phyloP scores from a whole-genome alignment of 2,888 invertebrate genomes.

The Xylota segnis region DNA sequence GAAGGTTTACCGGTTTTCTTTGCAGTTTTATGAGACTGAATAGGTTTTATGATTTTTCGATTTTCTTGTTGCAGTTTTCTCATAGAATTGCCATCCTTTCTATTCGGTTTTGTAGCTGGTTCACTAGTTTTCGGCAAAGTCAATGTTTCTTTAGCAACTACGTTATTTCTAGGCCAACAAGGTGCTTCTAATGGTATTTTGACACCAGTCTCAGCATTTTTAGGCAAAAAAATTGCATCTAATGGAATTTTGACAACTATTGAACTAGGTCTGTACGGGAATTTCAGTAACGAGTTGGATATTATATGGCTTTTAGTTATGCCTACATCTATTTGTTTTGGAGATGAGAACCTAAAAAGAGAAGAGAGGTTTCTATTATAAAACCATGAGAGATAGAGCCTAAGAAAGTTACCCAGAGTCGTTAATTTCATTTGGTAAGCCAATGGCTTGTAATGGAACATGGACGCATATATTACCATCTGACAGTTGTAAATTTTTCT shows the following conservation, averaged over 20 bases:
- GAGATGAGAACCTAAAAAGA: neutral
- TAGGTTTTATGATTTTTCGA: too few species aligned
- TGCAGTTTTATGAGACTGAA: too few species aligned
- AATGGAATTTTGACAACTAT: neutral
- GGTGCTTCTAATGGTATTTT: neutral
- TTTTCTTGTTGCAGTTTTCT: too few species aligned
- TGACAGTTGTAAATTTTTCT: too few species aligned
- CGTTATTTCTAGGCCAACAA: neutral
- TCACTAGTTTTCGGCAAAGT: neutral
- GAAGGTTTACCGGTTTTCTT: too few species aligned
- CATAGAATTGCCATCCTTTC: neutral
- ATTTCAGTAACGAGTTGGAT: neutral
- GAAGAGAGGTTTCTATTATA: neutral
- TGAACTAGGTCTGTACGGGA: neutral
- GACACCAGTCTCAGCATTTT: neutral
- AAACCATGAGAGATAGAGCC: neutral
- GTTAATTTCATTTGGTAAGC: too few species aligned
- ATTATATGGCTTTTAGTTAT: neutral
- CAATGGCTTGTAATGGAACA: too few species aligned
- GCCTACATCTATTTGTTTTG: neutral
- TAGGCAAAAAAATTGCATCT: slow-evolving; percentile 6
- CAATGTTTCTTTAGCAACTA: neutral
- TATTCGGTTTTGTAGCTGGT: neutral
- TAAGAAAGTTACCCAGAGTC: too few species aligned
- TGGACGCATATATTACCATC: too few species aligned